Percentiles rank a stretch among this genome's conserved stretches.
Evolutionary conservation across 2,797 vertebrate species (phyloP).

Genomic region (Geotrypetes seraphini): DNA sequence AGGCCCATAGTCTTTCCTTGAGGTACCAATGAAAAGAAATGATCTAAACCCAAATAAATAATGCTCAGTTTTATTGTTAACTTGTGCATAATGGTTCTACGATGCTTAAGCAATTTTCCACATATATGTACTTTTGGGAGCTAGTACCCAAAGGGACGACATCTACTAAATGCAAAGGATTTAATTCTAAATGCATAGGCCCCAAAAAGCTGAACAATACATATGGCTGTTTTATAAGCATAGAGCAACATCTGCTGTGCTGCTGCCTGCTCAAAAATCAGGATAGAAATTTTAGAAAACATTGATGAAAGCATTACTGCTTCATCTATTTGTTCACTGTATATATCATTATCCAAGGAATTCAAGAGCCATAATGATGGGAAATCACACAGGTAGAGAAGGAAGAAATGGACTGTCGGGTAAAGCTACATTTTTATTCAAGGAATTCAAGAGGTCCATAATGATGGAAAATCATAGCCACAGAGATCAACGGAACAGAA

Average conservation of each 20-base stretch:
- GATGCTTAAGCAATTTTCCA: conserved; percentile 6
- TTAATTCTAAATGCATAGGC: conserved; percentile 35
- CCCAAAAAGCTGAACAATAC: conserved; percentile 29
- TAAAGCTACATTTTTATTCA: conserved; percentile 71
- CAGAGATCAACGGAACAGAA: conserved; percentile 51
- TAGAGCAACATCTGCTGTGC: conserved; percentile 22
- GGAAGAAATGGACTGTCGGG: conserved; percentile 61
- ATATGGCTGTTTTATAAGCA: conserved; percentile 39
- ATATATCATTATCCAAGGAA: conserved; percentile 69
- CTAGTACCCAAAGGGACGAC: conserved; percentile 16
- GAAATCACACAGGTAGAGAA: conserved; percentile 64
- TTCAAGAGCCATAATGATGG: conserved; percentile 65
- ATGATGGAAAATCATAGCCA: conserved; percentile 66
- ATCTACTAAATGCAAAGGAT: conserved; percentile 21
- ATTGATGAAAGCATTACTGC: conserved; percentile 56
- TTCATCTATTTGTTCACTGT: conserved; percentile 59
- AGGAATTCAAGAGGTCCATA: conserved; percentile 69
- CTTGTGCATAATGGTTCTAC: too few species aligned
- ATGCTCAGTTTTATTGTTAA: too few species aligned
- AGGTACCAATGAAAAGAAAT: too few species aligned
- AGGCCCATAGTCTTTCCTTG: too few species aligned
- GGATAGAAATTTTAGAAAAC: conserved; percentile 50
- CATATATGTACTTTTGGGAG: conserved; percentile 9
- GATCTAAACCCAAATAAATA: too few species aligned
- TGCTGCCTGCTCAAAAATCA: conserved; percentile 28